A percentile compares a stretch with the other conserved stretches of the same genome.
Evolutionary conservation across 2,797 vertebrate genomes (phyloP).

Genomic region (Hydrophis major): DNA sequence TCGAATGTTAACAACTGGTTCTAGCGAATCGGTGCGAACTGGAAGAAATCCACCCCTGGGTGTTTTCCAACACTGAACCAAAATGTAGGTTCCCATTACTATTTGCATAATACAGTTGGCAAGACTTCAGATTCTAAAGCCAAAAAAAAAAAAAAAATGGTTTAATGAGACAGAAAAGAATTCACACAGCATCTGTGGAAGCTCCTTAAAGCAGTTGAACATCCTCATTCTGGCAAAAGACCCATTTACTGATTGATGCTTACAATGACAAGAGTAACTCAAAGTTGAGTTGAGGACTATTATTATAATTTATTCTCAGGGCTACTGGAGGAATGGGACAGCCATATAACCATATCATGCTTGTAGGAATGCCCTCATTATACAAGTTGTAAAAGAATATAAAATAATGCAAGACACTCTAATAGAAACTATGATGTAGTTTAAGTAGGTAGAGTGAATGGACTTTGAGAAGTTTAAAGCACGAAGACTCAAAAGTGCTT

Average conservation of each 20-base stretch:
- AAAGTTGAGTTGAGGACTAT: neutral
- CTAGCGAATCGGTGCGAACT: no score
- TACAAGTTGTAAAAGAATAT: neutral
- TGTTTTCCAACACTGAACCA: neutral
- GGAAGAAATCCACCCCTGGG: no score
- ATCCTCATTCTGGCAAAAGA: neutral
- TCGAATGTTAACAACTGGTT: no score
- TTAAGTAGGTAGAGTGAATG: neutral
- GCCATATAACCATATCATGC: neutral
- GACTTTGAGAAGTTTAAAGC: neutral
- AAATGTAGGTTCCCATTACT: neutral
- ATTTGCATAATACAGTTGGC: neutral
- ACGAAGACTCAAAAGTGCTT: neutral
- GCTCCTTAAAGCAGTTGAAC: neutral
- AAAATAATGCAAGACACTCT: neutral
- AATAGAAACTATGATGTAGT: neutral
- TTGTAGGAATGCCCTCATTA: conserved; percentile 30
- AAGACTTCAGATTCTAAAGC: neutral
- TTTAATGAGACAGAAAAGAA: neutral
- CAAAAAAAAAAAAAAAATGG: neutral
- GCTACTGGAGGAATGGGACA: neutral
- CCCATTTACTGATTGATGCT: neutral
- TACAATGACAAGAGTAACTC: neutral
- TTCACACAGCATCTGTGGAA: neutral
- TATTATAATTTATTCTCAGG: conserved; percentile 15